phyloP scores from a whole-genome alignment of 2,888 invertebrate species.

The Elmis aenea region DNA sequence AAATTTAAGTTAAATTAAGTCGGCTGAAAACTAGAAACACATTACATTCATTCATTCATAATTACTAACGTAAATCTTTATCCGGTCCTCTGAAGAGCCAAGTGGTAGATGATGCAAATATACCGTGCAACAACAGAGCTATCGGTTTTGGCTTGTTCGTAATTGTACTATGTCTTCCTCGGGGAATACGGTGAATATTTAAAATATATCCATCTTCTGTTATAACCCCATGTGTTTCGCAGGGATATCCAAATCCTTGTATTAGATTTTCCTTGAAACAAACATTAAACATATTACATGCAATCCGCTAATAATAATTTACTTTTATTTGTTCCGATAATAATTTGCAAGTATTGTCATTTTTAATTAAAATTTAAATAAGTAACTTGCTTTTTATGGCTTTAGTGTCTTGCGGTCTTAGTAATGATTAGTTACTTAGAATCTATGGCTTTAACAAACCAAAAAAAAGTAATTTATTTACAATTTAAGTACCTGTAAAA shows the following conservation, averaged over 20 bases:
- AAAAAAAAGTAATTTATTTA: too few species aligned
- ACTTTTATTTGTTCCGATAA: too few species aligned
- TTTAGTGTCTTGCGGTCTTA: too few species aligned
- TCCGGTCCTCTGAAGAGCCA: slow-evolving; percentile 53
- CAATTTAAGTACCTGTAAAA: too few species aligned
- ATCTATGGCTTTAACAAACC: too few species aligned
- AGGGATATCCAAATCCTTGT: slow-evolving; percentile 42
- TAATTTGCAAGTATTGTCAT: too few species aligned
- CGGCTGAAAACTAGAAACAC: slow-evolving; percentile 1
- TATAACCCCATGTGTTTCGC: slow-evolving; percentile 43
- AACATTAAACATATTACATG: slow-evolving; percentile 3
- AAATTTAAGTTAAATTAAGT: slow-evolving; percentile 2
- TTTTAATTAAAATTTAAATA: too few species aligned
- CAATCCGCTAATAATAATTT: not conserved
- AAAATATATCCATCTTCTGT: slow-evolving; percentile 56
- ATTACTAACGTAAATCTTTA: slow-evolving; percentile 47
- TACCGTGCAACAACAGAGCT: slow-evolving; percentile 52
- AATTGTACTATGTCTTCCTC: slow-evolving; percentile 36
- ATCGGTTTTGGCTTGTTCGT: slow-evolving; percentile 30
- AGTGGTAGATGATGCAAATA: slow-evolving; percentile 51
- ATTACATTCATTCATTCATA: slow-evolving; percentile 11
- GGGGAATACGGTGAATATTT: slow-evolving; percentile 52
- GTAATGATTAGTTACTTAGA: too few species aligned
- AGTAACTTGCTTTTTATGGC: too few species aligned
- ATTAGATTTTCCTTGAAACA: slow-evolving; percentile 44